Percentiles rank a stretch among this genome's conserved stretches.
These are phyloP conservation scores for Bursaphelenchus okinawaensis DNA, from an alignment of 2,888 invertebrate genomes.

Conservation along the genomic window DNA sequence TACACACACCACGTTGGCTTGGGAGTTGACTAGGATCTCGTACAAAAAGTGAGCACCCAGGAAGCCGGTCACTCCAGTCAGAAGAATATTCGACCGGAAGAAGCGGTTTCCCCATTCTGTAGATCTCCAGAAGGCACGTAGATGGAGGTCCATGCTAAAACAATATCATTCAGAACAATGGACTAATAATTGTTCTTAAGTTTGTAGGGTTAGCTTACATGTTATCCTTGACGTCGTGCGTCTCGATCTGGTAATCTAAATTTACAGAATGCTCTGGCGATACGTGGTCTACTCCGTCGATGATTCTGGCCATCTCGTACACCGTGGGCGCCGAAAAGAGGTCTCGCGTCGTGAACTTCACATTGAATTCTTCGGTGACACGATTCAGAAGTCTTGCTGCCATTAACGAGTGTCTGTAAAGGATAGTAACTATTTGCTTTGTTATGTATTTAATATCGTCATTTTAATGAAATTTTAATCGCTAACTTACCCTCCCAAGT, in stretches of 20 bases:
- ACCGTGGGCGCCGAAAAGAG: slow-evolving; percentile 59
- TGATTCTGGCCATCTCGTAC: slow-evolving; percentile 53
- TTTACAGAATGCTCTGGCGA: slow-evolving; percentile 45
- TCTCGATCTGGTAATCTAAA: slow-evolving; percentile 57
- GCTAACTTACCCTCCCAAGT: slow-evolving; percentile 59
- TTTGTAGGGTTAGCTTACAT: slow-evolving; percentile 25
- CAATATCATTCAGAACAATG: neutral
- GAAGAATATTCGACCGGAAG: slow-evolving; percentile 57
- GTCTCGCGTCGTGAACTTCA: slow-evolving; percentile 57
- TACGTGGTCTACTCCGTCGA: slow-evolving; percentile 48
- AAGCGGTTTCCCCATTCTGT: slow-evolving; percentile 57
- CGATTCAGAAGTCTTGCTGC: slow-evolving; percentile 58
- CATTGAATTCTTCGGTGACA: slow-evolving; percentile 38
- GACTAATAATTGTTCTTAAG: neutral
- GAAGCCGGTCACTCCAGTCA: slow-evolving; percentile 58
- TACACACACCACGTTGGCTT: slow-evolving; percentile 56
- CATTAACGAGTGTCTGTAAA: slow-evolving; percentile 59
- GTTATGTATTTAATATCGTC: neutral
- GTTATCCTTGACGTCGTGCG: slow-evolving; percentile 53
- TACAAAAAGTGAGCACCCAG: slow-evolving; percentile 59
- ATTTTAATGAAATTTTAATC: no score
- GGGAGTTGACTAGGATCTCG: slow-evolving; percentile 56
- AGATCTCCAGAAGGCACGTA: slow-evolving; percentile 61
- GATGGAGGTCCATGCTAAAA: slow-evolving; percentile 60
- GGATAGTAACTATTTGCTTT: slow-evolving; percentile 7